Base-by-base conservation (phyloP, 2,888 invertebrate species). In the Ophion costatus region DNA sequence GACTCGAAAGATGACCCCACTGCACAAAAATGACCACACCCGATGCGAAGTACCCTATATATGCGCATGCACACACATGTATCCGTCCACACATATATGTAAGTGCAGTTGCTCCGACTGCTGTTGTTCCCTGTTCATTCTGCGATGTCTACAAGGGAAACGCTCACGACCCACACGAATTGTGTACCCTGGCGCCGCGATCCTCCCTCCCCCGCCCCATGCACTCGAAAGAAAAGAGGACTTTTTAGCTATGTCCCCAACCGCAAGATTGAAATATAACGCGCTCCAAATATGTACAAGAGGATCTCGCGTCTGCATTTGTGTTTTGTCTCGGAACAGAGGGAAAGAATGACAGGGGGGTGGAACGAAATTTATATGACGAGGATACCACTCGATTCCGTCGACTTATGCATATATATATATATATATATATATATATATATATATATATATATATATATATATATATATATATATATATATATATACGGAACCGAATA, bases 251-350 rank as follows among this genome's bases (percentile, higher is more conserved):
- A 45, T 77, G 80, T 70, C 70, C 71, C 66, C 64, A 74, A 86
- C 86, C 87, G 33, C 81, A 84, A 90, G 91, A 93, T 92, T 92
- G 91, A 92, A 92, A 92, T 92, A 92, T 92, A 92, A 92, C 92
- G 89, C 87, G 88, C 86, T 86, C 89, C 91, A 89, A 91, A 91
- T 92, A 90, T 89, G 90, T 89, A 90, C 88, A 88, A 89, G 86
- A 87, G 83, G 71, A 81, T 57, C 73, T 85, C 74, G 66, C 56
- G 70, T 51, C 7, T 71, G 57, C 63, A 63, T 64, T 71, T 61
- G 73, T 76, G 38, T 74, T 82, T 73, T 70, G 56, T 61, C 17
- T 63, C 61, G 17, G 42, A 29, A 73, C 66, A 56, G 42, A 24
- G 20, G 42, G 33, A 51, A n/a, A 57, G 63, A 75, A 64, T 4